Conservation (phyloP, 2,113 vertebrate genomes). For the Oceanodroma tethys region DNA sequence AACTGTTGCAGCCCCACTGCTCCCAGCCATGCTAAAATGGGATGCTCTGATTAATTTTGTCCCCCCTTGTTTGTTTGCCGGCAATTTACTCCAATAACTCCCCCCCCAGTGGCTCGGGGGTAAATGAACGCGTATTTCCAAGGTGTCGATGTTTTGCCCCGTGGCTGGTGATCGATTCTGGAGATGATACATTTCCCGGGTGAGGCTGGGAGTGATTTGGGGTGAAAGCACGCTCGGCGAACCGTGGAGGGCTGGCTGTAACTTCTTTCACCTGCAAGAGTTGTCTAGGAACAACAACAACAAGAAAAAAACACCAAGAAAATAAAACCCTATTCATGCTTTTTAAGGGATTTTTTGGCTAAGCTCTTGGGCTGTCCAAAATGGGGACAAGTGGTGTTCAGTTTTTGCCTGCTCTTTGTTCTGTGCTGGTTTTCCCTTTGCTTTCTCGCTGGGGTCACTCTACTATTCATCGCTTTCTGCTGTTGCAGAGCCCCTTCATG, state of each 20-base stretch:
- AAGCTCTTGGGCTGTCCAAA: not conserved
- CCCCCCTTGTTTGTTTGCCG: not conserved
- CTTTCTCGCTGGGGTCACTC: not conserved
- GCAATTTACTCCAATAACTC: conserved; percentile 1
- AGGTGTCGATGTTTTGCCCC: not conserved
- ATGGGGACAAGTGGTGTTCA: not conserved
- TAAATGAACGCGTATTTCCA: not conserved
- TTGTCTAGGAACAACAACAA: not conserved
- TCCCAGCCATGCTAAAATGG: conserved; percentile 23
- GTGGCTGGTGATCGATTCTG: not conserved
- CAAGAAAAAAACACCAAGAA: not conserved
- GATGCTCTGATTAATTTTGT: conserved; percentile 26
- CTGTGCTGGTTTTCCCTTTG: not conserved
- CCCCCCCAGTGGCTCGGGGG: not conserved
- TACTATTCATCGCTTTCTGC: not conserved
- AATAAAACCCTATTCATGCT: not conserved
- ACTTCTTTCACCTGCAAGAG: not conserved
- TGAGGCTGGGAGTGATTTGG: not conserved
- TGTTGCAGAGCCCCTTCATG: not conserved
- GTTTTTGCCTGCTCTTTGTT: not conserved
- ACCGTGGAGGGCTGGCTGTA: not conserved
- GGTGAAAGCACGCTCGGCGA: fast-evolving
- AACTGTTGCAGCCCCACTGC: not conserved
- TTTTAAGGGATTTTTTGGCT: not conserved
- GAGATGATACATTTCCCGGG: not conserved